Base-by-base conservation (phyloP, 2,888 invertebrate genomes). In the Drosophila testacea region DNA sequence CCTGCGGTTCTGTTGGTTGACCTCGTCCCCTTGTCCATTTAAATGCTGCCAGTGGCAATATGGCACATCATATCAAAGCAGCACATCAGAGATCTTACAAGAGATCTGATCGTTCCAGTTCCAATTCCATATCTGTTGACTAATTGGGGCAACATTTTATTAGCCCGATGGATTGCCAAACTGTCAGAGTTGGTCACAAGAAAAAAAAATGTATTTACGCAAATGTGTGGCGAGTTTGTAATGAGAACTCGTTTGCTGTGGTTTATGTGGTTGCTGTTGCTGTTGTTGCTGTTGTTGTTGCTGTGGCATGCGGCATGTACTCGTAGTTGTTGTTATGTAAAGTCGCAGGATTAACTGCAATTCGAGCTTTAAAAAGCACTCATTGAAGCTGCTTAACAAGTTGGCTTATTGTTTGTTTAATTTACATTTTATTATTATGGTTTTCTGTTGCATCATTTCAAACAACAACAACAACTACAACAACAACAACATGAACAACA, bases 361-460 rank as follows among this genome's bases (percentile, higher is more conserved):
- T 55, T 55, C 22, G 66, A 44, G 59, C 75, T 42, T 36, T 41
- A 13, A 47, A 47, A 27, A 38, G 10, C 36, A 22, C n/a, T 28
- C 1, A 6, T 16, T 54, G 13, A 28, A 44, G 55, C 76, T 38
- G 32, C 16, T 56, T 4, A 16, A 11, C 38, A 32, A n/a, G 54
- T 67, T 48, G 73, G 34, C 48, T 54, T 38, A 65, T 42, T 66
- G 65, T 67, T 67, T 70, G 64, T 79, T 84, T 69, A 65, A 82
- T 88, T 75, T 82, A 68, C 84, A 87, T 81, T 82, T 88, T 68
- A 79, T 79, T 76, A 60, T 69, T 56, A 62, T 79, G 54, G 46
- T 65, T 61, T 62, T 69, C 30, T 48, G 54, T 34, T 71, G 62
- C 39, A 47, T 62, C 47, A 47, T 30, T 50, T n/a, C 5, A n/a